Evolutionary conservation across 2,113 vertebrate genomes (phyloP).

Genomic region (Pelecanoides urinatrix): DNA sequence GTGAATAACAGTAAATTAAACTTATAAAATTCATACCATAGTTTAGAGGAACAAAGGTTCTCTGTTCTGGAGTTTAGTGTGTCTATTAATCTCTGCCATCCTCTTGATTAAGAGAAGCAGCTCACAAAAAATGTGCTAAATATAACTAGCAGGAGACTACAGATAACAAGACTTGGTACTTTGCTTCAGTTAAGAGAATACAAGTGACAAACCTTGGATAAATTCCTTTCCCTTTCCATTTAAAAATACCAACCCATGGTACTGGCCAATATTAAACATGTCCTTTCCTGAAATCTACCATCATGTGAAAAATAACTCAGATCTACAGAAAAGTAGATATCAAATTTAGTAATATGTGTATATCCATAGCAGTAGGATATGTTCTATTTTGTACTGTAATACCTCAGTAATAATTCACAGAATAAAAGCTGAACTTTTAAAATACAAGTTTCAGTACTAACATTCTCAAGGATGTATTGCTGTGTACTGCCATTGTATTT

Average conservation of each 20-base stretch:
- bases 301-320: not conserved
- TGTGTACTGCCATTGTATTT: not conserved
- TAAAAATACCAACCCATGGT: not conserved
- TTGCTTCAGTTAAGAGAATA: not conserved
- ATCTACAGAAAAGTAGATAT: not conserved
- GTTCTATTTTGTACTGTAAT: not conserved
- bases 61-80: not conserved
- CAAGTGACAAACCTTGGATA: not conserved
- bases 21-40: conserved; percentile 22
- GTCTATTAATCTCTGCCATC: not conserved
- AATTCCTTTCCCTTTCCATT: not conserved
- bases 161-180: not conserved
- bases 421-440: not conserved
- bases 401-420: not conserved
- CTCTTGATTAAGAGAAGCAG: conserved; percentile 20
- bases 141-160: not conserved
- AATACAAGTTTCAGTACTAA: not conserved
- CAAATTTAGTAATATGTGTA: not conserved
- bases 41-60: conserved; percentile 8
- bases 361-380: not conserved
- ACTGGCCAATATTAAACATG: not conserved
- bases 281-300: not conserved
- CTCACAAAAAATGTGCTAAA: not conserved
- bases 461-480: not conserved
- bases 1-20: conserved; percentile 35